Evolutionary conservation across 2,797 vertebrate species (phyloP).

Genomic region (Octomys mimax): DNA sequence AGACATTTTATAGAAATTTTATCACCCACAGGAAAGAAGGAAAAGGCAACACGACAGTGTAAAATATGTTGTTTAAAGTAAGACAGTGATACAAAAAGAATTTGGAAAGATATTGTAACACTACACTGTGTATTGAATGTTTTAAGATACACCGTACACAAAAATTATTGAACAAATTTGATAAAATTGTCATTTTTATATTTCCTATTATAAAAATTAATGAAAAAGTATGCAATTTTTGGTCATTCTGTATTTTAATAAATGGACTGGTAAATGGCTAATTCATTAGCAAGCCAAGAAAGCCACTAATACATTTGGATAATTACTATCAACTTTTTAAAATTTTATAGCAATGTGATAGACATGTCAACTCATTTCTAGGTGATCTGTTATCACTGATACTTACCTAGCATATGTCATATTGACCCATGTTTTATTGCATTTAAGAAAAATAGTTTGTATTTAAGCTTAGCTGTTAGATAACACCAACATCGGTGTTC

Average conservation of each 20-base stretch:
- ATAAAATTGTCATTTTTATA: background rate
- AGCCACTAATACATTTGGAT: constrained; percentile 25
- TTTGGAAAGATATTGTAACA: background rate
- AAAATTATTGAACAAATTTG: background rate
- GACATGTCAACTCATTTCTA: background rate
- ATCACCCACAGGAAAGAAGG: background rate
- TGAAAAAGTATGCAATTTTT: background rate
- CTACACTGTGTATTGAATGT: background rate
- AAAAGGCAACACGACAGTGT: background rate
- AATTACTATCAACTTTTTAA: background rate
- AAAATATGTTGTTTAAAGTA: background rate
- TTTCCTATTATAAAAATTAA: background rate
- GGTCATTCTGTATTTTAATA: background rate
- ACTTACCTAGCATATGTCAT: background rate
- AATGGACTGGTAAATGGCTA: background rate
- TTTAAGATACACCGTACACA: background rate
- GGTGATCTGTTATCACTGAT: constrained; percentile 32
- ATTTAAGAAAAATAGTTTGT: background rate
- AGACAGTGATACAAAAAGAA: background rate
- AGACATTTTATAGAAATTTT: background rate
- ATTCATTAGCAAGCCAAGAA: constrained; percentile 27
- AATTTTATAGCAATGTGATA: constrained; percentile 21
- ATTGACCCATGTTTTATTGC: background rate
- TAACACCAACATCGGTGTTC: background rate
- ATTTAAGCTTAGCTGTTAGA: constrained; percentile 39